A percentile compares a stretch with the other conserved stretches of the same genome.
These are phyloP conservation scores for Pogonophryne albipinna DNA, from an alignment of 2,797 vertebrate species.

Conservation along the genomic window DNA sequence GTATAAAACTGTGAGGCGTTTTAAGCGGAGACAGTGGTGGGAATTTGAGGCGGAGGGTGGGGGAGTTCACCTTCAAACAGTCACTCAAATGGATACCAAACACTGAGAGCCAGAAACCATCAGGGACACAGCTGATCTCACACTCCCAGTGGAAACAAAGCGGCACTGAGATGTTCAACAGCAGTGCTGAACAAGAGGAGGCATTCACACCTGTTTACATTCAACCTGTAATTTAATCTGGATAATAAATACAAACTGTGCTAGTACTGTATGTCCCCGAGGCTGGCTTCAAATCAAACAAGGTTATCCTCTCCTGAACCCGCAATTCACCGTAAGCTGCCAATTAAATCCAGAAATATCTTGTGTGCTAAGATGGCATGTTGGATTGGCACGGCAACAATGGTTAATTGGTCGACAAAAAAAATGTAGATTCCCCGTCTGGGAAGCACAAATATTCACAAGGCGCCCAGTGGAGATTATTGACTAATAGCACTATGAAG, in stretches of 20 bases:
- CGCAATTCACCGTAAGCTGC: neutral
- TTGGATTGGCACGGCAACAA: neutral
- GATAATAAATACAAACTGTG: neutral
- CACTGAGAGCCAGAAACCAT: slow-evolving; percentile 21
- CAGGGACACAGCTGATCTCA: slow-evolving; percentile 39
- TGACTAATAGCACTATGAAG: neutral
- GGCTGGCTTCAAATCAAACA: neutral
- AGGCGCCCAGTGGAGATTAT: neutral
- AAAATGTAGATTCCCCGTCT: neutral
- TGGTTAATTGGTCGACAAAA: neutral
- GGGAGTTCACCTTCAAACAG: slow-evolving; percentile 37
- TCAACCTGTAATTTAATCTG: slow-evolving; percentile 14
- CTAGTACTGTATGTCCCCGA: neutral
- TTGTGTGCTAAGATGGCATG: slow-evolving; percentile 2
- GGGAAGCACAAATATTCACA: neutral
- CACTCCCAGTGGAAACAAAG: slow-evolving; percentile 26
- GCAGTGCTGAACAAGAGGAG: slow-evolving; percentile 27
- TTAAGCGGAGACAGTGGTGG: slow-evolving; percentile 21
- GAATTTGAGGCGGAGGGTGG: slow-evolving; percentile 7
- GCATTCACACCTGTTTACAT: slow-evolving; percentile 39
- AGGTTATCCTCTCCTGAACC: neutral
- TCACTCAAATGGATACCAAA: slow-evolving; percentile 36
- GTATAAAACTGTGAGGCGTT: slow-evolving; percentile 37
- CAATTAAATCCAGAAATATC: neutral
- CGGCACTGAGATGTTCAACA: slow-evolving; percentile 40